Evolutionary conservation across 2,113 vertebrate genomes (phyloP).

Genomic region (Mola mola): DNA sequence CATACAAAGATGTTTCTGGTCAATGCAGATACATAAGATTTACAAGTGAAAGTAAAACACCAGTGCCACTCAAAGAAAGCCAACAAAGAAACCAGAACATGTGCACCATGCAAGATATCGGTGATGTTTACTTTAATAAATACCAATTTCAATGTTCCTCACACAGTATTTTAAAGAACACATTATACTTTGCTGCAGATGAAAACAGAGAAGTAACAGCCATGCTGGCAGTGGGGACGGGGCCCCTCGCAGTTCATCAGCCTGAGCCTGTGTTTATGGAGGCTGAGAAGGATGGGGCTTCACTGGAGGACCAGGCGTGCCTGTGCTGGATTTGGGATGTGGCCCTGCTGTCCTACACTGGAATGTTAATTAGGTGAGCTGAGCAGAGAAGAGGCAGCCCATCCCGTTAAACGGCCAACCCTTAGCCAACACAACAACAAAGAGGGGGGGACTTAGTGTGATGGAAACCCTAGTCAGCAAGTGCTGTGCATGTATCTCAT

Average conservation of each 20-base stretch:
- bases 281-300: constrained; percentile 52
- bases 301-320: constrained; percentile 54
- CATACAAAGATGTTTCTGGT: background rate
- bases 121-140: background rate
- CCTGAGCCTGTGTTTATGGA: constrained; percentile 67
- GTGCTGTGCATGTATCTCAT: background rate
- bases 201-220: too few relatives aligned
- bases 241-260: constrained; percentile 68
- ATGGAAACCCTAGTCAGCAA: constrained; percentile 32
- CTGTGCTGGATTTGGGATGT: constrained; percentile 63
- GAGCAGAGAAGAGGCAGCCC: constrained; percentile 66
- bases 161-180: background rate
- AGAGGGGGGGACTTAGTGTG: constrained; percentile 44
- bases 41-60: too few relatives aligned
- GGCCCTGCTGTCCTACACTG: constrained; percentile 60
- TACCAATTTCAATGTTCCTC: background rate
- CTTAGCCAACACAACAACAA: constrained; percentile 49
- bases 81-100: background rate
- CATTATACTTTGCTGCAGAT: background rate
- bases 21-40: background rate
- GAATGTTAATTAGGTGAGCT: constrained; percentile 80
- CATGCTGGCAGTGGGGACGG: constrained; percentile 29
- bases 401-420: constrained; percentile 49
- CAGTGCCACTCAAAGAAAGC: background rate
- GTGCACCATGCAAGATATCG: background rate